Conservation (phyloP, 35 echinoderm and acorn worm species). For the Holothuria glaberrima region DNA sequence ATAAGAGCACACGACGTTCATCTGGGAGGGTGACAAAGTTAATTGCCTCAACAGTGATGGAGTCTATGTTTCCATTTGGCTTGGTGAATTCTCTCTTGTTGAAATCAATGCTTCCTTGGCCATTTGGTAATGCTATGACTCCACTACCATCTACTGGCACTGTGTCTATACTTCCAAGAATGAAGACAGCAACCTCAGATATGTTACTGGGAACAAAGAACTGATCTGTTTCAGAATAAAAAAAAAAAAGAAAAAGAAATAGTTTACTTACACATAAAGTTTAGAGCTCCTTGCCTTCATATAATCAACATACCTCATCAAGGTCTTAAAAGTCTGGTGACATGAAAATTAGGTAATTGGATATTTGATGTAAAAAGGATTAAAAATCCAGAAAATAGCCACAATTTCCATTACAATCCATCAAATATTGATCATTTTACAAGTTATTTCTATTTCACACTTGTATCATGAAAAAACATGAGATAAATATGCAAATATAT, state of each 20-base stretch:
- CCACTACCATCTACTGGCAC: neutral
- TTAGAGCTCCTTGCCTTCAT: too few species aligned
- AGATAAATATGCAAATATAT: too few species aligned
- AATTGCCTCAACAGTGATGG: neutral
- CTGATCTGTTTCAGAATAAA: neutral
- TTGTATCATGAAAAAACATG: too few species aligned
- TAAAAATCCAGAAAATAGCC: too few species aligned
- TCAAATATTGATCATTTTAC: too few species aligned
- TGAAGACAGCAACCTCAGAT: constrained; percentile 27
- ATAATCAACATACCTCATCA: too few species aligned
- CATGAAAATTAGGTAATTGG: too few species aligned
- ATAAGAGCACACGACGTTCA: neutral
- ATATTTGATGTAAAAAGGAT: too few species aligned
- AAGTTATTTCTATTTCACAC: too few species aligned
- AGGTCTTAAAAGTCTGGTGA: too few species aligned
- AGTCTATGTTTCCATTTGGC: neutral
- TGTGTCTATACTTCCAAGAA: constrained; percentile 8
- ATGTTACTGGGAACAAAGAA: neutral
- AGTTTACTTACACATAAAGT: too few species aligned
- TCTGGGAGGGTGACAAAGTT: constrained; percentile 31
- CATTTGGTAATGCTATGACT: neutral
- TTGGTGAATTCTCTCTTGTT: neutral
- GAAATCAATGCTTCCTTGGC: constrained; percentile 5
- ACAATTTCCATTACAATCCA: too few species aligned
- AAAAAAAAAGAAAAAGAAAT: neutral